Evolutionary conservation across 2,113 vertebrate genomes (phyloP), one percentile per base, ranked within the genome.

Genomic region (Marmota flaviventris): DNA sequence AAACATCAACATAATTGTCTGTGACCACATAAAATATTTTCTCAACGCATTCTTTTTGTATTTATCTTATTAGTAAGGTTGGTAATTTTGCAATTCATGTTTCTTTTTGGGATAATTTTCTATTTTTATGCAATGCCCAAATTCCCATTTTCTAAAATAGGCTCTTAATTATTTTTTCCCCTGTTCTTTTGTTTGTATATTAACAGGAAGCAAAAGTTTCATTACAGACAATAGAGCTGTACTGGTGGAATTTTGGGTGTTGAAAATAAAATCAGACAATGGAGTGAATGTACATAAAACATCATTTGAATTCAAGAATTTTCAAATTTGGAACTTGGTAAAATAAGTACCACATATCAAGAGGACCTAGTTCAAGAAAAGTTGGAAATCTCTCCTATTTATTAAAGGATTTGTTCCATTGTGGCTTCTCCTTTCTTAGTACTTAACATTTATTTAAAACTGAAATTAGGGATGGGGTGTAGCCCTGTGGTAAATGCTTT

Each of bases 101-200:
- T 67, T 95, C 53, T 51, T 94, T 48, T 70, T n/a, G 48, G 34
- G 34, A 79, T 72, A 70, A 78, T 81, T 63, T 95, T 88, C 27
- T 69, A 65, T 82, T 77, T 91, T 95, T 69, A 89, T 58, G 25
- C 32, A 72, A 63, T 87, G 39, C 4, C 18, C 1, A 86, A 70
- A 73, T 73, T 20, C 10, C 20, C 20, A 73, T 29, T 63, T 92
- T n/a, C 83, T 77, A 58, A 25, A 76, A 34, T 27, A 29, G 39
- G 51, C 34, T 83, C 20, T 56, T 90, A 58, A 90, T 91, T 69
- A 51, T 27, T 69, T 61, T 61, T 17, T 14, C 16, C 12, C 34
- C 51, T 39, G n/a, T 86, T 17, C 67, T 82, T 82, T 82, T 12
- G 61, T 73, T 88, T 92, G 78, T 70, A 92, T 89, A 85, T 92